Percentiles rank a stretch among this genome's conserved stretches.
Conservation (phyloP, 64 coral and sea anemone species). For the Montipora foliosa region DNA sequence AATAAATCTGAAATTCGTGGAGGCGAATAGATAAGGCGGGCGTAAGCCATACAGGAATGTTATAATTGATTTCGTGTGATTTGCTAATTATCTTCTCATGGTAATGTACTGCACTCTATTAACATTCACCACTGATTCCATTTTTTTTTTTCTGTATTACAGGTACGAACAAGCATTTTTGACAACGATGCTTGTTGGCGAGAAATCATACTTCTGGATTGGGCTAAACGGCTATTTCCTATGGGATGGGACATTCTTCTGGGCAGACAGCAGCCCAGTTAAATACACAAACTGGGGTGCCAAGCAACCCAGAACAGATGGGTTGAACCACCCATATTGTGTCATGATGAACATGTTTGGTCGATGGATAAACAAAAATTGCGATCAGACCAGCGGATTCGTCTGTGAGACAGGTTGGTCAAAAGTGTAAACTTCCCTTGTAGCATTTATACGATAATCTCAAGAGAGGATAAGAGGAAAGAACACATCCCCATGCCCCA, state of each 20-base stretch:
- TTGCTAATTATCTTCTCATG: too few species aligned
- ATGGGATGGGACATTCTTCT: conserved; percentile 53
- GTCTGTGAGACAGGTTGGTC: conserved; percentile 92
- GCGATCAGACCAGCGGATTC: conserved; percentile 43
- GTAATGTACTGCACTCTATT: too few species aligned
- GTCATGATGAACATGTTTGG: conserved; percentile 67
- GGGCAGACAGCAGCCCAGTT: conserved; percentile 60
- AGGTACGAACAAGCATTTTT: conserved; percentile 92
- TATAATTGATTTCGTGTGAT: too few species aligned
- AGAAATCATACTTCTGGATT: conserved; percentile 77
- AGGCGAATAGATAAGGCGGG: too few species aligned
- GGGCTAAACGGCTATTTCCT: conserved; percentile 87
- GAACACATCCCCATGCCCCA: too few species aligned
- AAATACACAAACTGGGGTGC: conserved; percentile 90
- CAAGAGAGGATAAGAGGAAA: too few species aligned
- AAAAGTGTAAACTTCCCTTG: too few species aligned
- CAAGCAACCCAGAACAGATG: conserved; percentile 46
- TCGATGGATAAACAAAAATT: conserved; percentile 63
- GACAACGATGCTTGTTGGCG: conserved; percentile 28
- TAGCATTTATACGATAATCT: too few species aligned
- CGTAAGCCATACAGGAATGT: too few species aligned
- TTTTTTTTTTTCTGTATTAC: too few species aligned
- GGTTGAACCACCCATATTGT: conserved; percentile 39
- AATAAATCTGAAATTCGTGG: too few species aligned
- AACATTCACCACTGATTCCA: too few species aligned